These are phyloP conservation scores for Riptortus pedestris DNA, from an alignment of 1,140 invertebrate species.

Conservation along the genomic window DNA sequence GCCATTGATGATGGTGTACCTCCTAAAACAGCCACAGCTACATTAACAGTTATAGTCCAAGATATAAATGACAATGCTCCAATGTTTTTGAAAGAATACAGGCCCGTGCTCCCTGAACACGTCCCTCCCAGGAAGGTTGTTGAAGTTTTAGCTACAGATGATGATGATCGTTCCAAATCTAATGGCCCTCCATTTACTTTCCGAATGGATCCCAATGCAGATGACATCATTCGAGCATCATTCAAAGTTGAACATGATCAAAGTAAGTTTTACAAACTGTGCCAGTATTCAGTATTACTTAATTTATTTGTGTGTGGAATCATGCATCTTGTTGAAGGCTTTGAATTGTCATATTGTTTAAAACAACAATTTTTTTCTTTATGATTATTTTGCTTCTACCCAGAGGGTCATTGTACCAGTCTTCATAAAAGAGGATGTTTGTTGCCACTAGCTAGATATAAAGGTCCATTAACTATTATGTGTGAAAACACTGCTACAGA, in stretches of 20 bases:
- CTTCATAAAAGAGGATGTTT: too few species aligned
- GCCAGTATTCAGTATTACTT: too few species aligned
- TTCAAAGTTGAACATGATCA: slow-evolving; percentile 92
- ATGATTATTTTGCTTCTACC: too few species aligned
- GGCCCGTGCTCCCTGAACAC: slow-evolving; percentile 84
- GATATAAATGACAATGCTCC: slow-evolving; percentile 95
- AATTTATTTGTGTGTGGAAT: too few species aligned
- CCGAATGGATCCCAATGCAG: slow-evolving; percentile 79
- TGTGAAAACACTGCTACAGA: too few species aligned
- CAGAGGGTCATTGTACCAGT: too few species aligned
- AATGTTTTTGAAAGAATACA: slow-evolving; percentile 81
- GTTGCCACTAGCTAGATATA: too few species aligned
- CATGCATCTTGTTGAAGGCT: too few species aligned
- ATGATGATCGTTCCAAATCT: slow-evolving; percentile 84
- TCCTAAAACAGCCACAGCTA: slow-evolving; percentile 88
- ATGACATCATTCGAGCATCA: slow-evolving; percentile 80
- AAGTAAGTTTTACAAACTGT: slow-evolving; percentile 58
- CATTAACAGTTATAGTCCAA: slow-evolving; percentile 84
- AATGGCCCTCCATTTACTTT: slow-evolving; percentile 94
- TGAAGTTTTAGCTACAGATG: slow-evolving; percentile 88
- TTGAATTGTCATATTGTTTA: too few species aligned
- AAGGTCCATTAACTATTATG: too few species aligned
- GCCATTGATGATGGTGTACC: slow-evolving; percentile 91
- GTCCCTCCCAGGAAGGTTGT: slow-evolving; percentile 78
- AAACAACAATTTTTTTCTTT: too few species aligned